These are phyloP conservation scores for Schizaphis graminum DNA, from an alignment of 2,888 invertebrate genomes.

Conservation along the genomic window DNA sequence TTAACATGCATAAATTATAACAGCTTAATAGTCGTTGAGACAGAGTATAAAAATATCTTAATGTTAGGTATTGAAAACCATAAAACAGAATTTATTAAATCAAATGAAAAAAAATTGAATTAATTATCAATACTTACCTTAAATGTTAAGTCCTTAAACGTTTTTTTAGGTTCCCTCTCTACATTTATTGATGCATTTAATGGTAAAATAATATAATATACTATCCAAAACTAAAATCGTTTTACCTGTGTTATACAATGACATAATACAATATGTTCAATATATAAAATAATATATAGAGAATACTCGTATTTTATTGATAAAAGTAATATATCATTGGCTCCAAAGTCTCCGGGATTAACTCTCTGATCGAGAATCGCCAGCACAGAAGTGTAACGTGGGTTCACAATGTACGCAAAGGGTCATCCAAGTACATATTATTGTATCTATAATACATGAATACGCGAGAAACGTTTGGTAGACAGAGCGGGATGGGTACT, in stretches of 20 bases:
- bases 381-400: background rate
- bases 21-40: background rate
- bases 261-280: background rate
- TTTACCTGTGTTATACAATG: background rate
- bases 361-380: background rate
- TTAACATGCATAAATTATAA: background rate
- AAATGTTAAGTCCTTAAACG: background rate
- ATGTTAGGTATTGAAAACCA: background rate
- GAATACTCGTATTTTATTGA: background rate
- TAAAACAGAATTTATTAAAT: too few relatives aligned
- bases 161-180: background rate
- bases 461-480: background rate
- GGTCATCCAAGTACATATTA: background rate
- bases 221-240: background rate
- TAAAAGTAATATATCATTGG: background rate
- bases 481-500: background rate
- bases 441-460: background rate
- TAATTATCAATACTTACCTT: too few relatives aligned
- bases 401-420: background rate
- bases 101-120: too few relatives aligned
- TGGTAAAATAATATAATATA: background rate
- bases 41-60: background rate
- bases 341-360: background rate
- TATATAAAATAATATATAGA: background rate
- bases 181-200: background rate